phyloP scores from a whole-genome alignment of 2,113 vertebrate species.

The Rhodinocichla rosea region DNA sequence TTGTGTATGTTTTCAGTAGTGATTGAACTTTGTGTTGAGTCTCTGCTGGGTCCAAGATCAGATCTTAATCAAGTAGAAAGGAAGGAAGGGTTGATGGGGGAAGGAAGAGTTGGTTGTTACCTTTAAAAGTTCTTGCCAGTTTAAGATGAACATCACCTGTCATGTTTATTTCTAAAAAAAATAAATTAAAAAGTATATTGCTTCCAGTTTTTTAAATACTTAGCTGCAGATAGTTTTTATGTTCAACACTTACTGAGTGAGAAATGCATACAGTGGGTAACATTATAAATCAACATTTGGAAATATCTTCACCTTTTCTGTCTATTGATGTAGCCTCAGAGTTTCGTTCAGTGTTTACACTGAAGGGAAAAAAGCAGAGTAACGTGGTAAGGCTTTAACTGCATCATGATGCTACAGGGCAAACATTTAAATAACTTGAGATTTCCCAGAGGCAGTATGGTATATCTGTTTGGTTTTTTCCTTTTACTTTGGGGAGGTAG shows the following conservation, averaged over 20 bases:
- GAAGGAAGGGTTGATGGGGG: background rate
- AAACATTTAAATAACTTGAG: background rate
- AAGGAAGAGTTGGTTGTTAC: background rate
- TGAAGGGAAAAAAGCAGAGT: background rate
- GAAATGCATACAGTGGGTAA: background rate
- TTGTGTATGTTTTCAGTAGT: slow-evolving; percentile 13
- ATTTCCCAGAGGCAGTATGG: background rate
- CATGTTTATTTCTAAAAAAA: background rate
- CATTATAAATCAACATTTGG: background rate
- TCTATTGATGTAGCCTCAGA: background rate
- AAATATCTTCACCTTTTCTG: background rate
- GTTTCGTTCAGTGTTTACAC: background rate
- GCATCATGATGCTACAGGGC: background rate
- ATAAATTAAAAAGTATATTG: background rate
- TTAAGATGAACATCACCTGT: background rate
- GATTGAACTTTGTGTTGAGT: slow-evolving; percentile 38
- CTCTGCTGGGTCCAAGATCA: slow-evolving; percentile 18
- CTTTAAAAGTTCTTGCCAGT: background rate
- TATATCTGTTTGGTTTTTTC: background rate
- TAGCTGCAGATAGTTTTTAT: background rate
- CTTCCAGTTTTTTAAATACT: background rate
- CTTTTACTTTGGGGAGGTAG: background rate
- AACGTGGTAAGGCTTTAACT: background rate
- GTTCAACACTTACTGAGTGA: background rate
- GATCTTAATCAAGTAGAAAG: slow-evolving; percentile 20